These are phyloP conservation scores for Zelostemma sp. DNA, from an alignment of 1,140 invertebrate species.

Conservation along the genomic window DNA sequence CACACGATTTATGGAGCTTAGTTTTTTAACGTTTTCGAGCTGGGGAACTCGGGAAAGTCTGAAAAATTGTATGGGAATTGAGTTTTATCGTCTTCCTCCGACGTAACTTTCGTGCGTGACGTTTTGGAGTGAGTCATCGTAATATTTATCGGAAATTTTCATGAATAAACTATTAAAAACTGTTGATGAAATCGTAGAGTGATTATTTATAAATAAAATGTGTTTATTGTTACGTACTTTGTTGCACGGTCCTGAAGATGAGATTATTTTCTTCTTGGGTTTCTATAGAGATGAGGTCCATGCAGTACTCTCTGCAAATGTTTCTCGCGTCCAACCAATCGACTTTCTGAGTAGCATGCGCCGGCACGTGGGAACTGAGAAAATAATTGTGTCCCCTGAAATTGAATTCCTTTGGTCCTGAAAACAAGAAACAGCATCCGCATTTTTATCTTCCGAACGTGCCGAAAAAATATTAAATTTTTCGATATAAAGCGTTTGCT, in stretches of 20 bases:
- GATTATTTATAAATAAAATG: background rate
- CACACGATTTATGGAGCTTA: no score
- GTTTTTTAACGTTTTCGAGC: no score
- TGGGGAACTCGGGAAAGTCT: no score
- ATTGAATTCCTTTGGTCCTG: slow-evolving; percentile 91
- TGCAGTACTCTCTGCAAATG: slow-evolving; percentile 90
- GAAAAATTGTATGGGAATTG: no score
- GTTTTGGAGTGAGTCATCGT: background rate
- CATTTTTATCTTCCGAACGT: no score
- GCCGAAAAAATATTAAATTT: no score
- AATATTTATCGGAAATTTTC: no score
- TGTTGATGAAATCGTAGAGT: background rate
- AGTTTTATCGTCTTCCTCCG: no score
- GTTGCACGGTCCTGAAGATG: slow-evolving; percentile 86
- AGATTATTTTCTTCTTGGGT: slow-evolving; percentile 91
- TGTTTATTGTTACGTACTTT: slow-evolving; percentile 74
- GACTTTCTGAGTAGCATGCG: slow-evolving; percentile 81
- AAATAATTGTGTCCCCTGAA: slow-evolving; percentile 90
- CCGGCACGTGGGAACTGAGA: slow-evolving; percentile 85
- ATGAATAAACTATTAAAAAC: background rate
- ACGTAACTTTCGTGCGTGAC: background rate
- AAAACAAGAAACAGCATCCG: slow-evolving; percentile 38
- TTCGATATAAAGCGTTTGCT: no score
- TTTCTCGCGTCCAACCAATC: slow-evolving; percentile 93
- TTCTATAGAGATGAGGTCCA: slow-evolving; percentile 91